Evolutionary conservation across 64 coral and sea anemone genomes (phyloP), one percentile per base, ranked within the genome.

Genomic region (Dendrophyllia cribrosa): DNA sequence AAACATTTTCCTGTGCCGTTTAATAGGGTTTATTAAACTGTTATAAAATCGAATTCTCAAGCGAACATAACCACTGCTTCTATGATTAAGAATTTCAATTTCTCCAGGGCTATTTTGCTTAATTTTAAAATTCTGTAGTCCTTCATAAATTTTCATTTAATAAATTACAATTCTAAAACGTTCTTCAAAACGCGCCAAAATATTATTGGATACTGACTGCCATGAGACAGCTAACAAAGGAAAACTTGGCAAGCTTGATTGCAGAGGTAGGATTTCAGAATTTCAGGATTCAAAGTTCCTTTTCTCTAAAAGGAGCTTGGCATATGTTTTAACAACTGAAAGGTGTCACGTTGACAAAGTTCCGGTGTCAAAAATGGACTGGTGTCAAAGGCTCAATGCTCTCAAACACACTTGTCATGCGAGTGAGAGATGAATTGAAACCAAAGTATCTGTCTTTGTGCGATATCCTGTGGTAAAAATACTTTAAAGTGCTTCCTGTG

Each of bases 391-490:
- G 61, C 12, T 68, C 17, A 47, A 59, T 9, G 46, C 80, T 14
- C 43, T 84, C 62, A 14, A 68, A 51, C 16, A 46, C 62, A 84
- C 80, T 84, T 84, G 44, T 84, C 59, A 51, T 67, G 43, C 19
- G 44, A 84, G 61, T 84, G 46, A 84, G 77, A 84, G 34, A 67
- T 17, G 80, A 84, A 82, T 63, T 45, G 78, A 82, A 82, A 82
- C 78, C 22, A 59, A 58, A 84, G 44, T n/a, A 15, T 16, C 53
- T 75, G 72, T 75, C 72, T 43, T 75, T n/a, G 15, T 50, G 16
- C 20, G 72, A 75, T 75, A 20, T 50, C 72, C 72, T 75, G 45
- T 19, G 34, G 72, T 8, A 19, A 50, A 19, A 75, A 75, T 16
- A 75, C 14, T 20, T 75, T 75, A 13, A 75, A 75, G 72, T 75